phyloP scores from a whole-genome alignment of 2,113 vertebrate species.

The Hemibagrus wyckioides region DNA sequence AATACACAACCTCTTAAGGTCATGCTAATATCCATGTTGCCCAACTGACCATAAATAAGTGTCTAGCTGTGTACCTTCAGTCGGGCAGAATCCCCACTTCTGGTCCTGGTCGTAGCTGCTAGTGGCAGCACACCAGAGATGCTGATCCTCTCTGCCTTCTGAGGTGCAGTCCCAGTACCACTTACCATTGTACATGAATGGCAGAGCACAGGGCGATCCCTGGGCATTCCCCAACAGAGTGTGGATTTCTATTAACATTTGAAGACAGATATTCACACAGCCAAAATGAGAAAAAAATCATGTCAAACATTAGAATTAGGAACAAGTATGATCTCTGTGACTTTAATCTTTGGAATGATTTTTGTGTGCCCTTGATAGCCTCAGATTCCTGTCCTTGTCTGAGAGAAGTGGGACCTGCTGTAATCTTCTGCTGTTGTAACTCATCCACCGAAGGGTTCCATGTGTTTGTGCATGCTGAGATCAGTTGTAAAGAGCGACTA shows the following conservation, averaged over 20 bases:
- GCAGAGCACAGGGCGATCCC: slow-evolving; percentile 84
- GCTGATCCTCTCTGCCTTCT: slow-evolving; percentile 81
- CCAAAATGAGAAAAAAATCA: too few relatives aligned
- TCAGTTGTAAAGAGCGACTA: too few relatives aligned
- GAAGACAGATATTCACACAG: too few relatives aligned
- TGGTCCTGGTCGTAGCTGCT: slow-evolving; percentile 82
- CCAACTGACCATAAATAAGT: not conserved
- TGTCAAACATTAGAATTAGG: too few relatives aligned
- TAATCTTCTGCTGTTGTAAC: too few relatives aligned
- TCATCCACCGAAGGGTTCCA: too few relatives aligned
- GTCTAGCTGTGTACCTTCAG: slow-evolving; percentile 72
- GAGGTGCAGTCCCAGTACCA: slow-evolving; percentile 87
- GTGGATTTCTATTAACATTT: slow-evolving; percentile 79
- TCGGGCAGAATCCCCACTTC: slow-evolving; percentile 92
- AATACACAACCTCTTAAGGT: not conserved
- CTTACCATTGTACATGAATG: slow-evolving; percentile 87
- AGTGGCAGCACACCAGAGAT: slow-evolving; percentile 87
- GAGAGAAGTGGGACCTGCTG: too few relatives aligned
- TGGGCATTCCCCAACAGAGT: slow-evolving; percentile 86
- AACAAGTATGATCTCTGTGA: too few relatives aligned
- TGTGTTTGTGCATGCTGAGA: too few relatives aligned
- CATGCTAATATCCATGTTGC: not conserved
- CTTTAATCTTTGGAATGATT: too few relatives aligned
- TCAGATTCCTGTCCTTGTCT: too few relatives aligned
- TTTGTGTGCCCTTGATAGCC: too few relatives aligned